phyloP scores from a whole-genome alignment of 2,113 vertebrate genomes.

The Catharus bicknelli region DNA sequence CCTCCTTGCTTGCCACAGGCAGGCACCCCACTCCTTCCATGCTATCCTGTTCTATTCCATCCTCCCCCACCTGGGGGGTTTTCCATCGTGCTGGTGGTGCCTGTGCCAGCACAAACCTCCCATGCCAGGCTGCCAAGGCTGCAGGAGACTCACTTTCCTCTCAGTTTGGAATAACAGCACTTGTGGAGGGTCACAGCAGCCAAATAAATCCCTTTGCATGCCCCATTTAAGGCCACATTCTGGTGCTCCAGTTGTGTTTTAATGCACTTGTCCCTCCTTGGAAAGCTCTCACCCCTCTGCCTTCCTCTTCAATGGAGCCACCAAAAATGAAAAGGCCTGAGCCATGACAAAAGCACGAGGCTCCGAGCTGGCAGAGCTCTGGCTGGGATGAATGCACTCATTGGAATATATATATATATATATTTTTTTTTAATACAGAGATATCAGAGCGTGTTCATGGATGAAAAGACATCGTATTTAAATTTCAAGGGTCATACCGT shows the following conservation, averaged over 20 bases:
- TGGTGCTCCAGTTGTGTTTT: not conserved
- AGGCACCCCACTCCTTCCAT: not conserved
- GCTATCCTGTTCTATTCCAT: not conserved
- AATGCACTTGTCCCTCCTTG: not conserved
- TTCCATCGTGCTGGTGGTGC: accelerated
- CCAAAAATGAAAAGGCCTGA: not conserved
- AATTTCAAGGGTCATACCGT: slow-evolving; percentile 36
- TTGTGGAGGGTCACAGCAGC: not conserved
- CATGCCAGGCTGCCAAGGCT: not conserved
- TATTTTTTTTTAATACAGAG: slow-evolving; percentile 2
- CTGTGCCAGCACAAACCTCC: not conserved
- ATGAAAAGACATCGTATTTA: slow-evolving; percentile 39
- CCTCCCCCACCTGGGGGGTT: not conserved
- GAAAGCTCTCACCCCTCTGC: not conserved
- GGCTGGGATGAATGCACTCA: not conserved
- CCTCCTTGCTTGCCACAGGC: not conserved
- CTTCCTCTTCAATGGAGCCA: not conserved
- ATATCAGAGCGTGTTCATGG: not conserved
- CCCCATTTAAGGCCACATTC: not conserved
- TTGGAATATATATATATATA: not conserved
- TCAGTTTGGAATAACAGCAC: not conserved
- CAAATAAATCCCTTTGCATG: not conserved
- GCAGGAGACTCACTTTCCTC: not conserved
- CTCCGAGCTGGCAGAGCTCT: not conserved
- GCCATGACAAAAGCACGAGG: not conserved